Evolutionary conservation across 2,888 invertebrate species (phyloP), one percentile per base, ranked within the genome.

Genomic region (Temnothorax unifasciatus): DNA sequence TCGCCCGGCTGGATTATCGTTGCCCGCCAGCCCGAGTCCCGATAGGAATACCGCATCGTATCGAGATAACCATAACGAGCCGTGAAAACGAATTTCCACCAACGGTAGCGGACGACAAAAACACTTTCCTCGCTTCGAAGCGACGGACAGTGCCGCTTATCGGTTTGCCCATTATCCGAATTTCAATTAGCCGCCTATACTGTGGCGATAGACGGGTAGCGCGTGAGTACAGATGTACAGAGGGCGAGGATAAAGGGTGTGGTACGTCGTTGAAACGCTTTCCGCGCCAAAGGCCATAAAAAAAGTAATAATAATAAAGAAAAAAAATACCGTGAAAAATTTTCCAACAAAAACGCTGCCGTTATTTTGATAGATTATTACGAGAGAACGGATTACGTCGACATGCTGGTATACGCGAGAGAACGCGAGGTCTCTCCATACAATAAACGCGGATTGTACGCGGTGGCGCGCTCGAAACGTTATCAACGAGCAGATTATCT

Each of bases 31-130:
- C 69, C 73, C 69, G 52, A 59, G 64, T 13, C 59, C 50, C 75
- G 41, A 83, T 79, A 63, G 66, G 83, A 50, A 77, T 57, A 68
- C n/a, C 50, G 34, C 38, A 29, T 29, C 63, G 52, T 84, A 77
- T 83, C 69, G 59, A 59, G 52, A 84, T 75, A 82, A 87, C 57
- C 77, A 83, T 90, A 91, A 88, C 85, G 89, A 89, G 87, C 84
- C 87, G 87, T 87, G 91, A 89, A 90, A 90, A 91, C 89, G 86
- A 90, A 88, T 92, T 92, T 90, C 76, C 86, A 85, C 21, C 77
- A 83, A 69, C 66, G 29, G 18, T 15, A 11, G 44, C 63, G 34
- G 75, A 59, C 61, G 57, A 79, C 50, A 86, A 88, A 85, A 88
- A 85, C 84, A 76, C 52, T 44, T 61, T 84, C 82, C 81, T 71